Evolutionary conservation across 2,888 invertebrate species (phyloP).

Genomic region (Brassicogethes aeneus): DNA sequence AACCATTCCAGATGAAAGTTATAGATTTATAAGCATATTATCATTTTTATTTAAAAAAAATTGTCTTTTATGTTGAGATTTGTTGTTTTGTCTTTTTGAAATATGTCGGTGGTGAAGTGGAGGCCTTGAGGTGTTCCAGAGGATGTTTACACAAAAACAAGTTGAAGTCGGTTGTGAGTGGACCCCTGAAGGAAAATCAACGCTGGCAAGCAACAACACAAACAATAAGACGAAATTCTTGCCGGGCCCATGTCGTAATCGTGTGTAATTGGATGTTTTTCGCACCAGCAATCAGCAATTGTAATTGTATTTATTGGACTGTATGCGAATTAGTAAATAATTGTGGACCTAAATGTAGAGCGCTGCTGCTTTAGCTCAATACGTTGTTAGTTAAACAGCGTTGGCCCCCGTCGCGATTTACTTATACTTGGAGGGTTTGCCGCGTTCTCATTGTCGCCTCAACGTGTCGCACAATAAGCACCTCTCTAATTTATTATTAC

Average conservation of each 20-base stretch:
- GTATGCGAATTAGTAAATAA: constrained; percentile 41
- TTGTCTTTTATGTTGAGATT: no score
- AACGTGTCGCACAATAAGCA: constrained; percentile 6
- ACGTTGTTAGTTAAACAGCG: constrained; percentile 28
- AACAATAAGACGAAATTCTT: background rate
- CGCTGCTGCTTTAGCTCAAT: constrained; percentile 27
- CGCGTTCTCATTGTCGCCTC: constrained; percentile 9
- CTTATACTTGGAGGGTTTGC: constrained; percentile 32
- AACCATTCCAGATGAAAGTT: no score
- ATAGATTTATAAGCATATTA: no score
- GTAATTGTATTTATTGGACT: constrained; percentile 41
- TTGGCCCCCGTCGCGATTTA: constrained; percentile 35
- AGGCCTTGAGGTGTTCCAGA: background rate
- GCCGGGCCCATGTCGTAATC: no score
- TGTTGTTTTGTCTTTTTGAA: no score
- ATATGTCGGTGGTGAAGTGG: background rate
- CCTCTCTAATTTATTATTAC: constrained; percentile 9
- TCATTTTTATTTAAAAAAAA: no score
- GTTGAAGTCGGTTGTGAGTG: background rate
- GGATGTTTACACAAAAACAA: background rate
- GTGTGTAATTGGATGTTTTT: constrained; percentile 22
- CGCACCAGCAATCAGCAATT: constrained; percentile 31
- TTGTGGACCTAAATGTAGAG: constrained; percentile 37
- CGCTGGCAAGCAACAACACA: background rate
- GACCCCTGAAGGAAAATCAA: background rate